A percentile compares a stretch with the other conserved stretches of the same genome.
Evolutionary conservation across 2,797 vertebrate species (phyloP).

Genomic region (Macrochelys suwanniensis): DNA sequence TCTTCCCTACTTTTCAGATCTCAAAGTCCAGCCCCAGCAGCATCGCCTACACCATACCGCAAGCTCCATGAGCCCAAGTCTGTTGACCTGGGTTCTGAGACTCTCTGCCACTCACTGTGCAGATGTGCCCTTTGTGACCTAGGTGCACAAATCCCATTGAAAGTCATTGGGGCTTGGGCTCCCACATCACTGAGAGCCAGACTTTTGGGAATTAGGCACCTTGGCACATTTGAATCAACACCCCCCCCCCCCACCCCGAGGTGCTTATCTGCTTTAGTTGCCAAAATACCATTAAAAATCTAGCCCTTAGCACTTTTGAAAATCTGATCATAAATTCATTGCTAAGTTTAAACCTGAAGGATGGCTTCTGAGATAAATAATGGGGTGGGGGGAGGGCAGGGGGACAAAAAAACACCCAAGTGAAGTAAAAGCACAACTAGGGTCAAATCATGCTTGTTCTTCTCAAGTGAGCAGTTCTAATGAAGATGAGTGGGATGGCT

Average conservation of each 20-base stretch:
- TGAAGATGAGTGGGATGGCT: neutral
- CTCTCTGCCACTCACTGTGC: neutral
- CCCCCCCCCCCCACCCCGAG: rapidly evolving
- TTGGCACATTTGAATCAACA: neutral
- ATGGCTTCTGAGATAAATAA: neutral
- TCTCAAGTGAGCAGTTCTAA: neutral
- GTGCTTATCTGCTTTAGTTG: neutral
- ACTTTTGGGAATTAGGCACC: rapidly evolving
- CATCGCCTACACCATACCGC: too few relatives aligned
- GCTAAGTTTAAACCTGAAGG: neutral
- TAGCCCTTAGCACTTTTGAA: neutral
- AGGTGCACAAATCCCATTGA: neutral
- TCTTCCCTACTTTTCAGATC: too few relatives aligned
- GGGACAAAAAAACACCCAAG: neutral
- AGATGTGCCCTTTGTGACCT: neutral
- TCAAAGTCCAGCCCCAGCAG: neutral
- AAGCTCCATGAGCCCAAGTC: too few relatives aligned
- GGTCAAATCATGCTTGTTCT: neutral
- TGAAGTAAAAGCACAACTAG: neutral
- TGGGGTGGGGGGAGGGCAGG: neutral
- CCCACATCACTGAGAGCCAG: neutral
- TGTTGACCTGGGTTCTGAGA: neutral
- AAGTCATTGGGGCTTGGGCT: neutral
- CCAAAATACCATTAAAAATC: neutral
- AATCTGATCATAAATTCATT: neutral